Evolutionary conservation across 2,113 vertebrate genomes (phyloP), one percentile per base, ranked within the genome.

Genomic region (Dasyornis broadbenti): DNA sequence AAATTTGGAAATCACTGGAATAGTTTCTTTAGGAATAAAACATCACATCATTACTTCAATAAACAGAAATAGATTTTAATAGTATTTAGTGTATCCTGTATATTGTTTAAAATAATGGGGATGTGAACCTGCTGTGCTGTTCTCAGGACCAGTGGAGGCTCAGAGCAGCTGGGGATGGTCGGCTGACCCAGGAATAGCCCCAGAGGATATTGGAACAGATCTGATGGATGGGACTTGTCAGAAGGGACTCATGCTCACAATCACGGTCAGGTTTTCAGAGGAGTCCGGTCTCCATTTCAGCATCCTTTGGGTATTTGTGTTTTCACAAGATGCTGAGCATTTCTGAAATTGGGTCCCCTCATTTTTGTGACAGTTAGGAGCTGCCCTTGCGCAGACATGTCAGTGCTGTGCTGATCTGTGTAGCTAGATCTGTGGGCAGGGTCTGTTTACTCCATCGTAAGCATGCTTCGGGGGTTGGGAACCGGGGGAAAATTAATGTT

Each of bases 391-490:
- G 37, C 60, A 35, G 65, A 13, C 1, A 1, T 1, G 3, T 33
- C 42, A 27, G 64, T 9, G 10, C 40, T 50, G 27, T 42, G 2
- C 45, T 70, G 30, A 52, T 6, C 59, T 24, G 40, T 19, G 71
- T 7, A 4, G 26, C 12, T 5, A 1, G 7, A 20, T 13, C 60
- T 27, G 1, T 1, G 56, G 27, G 52, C 47, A 78, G 31, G 31
- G 10, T 27, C 50, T 4, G 2, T 76, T 82, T 54, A 53, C 53
- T 73, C 49, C 14, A 2, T 10, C 13, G 8, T 33, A 10, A 71
- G 26, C 31, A 0, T 2, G 45, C n/a, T 44, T 42, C 0, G 1
- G 11, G 9, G 37, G 2, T 27, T 49, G 28, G 10, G 26, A 66
- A 53, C 0, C 6, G 52, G 10, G 10, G 12, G 4, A 13, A 49